These are phyloP conservation scores for Poecilia picta DNA, from an alignment of 2,797 vertebrate species.

Conservation along the genomic window DNA sequence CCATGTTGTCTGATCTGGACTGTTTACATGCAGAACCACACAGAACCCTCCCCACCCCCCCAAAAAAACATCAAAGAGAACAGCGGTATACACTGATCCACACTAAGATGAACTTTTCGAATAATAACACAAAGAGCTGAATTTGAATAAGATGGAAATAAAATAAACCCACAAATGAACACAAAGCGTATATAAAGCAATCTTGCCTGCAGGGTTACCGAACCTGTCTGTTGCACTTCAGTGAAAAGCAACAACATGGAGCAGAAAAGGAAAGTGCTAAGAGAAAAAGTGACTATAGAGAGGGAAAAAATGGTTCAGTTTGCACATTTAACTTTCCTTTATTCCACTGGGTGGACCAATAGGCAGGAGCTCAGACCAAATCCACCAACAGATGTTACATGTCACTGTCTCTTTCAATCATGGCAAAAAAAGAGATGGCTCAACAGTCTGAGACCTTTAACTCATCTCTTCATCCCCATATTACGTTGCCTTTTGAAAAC, in stretches of 20 bases:
- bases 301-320: constrained; percentile 71
- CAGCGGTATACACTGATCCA: not conserved
- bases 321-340: constrained; percentile 65
- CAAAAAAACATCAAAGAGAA: constrained; percentile 2
- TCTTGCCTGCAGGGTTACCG: constrained; percentile 17
- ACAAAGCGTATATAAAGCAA: not conserved
- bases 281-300: constrained; percentile 35
- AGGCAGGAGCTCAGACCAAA: constrained; percentile 70
- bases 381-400: constrained; percentile 75
- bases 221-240: constrained; percentile 8
- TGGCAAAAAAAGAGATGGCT: constrained; percentile 45
- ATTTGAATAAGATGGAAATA: constrained; percentile 8
- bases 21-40: not conserved
- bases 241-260: constrained; percentile 8
- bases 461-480: constrained; percentile 47
- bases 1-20: not conserved
- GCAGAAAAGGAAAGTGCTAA: constrained; percentile 5
- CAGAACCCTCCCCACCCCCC: no score
- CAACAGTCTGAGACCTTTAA: constrained; percentile 34
- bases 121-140: constrained; percentile 6
- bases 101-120: constrained; percentile 6
- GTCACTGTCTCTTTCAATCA: constrained; percentile 73
- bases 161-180: not conserved
- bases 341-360: constrained; percentile 63
- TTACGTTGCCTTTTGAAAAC: constrained; percentile 34